Percentiles rank a stretch among this genome's conserved stretches.
These are phyloP conservation scores for Corythaixoides concolor DNA, from an alignment of 2,113 vertebrate genomes.

Conservation along the genomic window DNA sequence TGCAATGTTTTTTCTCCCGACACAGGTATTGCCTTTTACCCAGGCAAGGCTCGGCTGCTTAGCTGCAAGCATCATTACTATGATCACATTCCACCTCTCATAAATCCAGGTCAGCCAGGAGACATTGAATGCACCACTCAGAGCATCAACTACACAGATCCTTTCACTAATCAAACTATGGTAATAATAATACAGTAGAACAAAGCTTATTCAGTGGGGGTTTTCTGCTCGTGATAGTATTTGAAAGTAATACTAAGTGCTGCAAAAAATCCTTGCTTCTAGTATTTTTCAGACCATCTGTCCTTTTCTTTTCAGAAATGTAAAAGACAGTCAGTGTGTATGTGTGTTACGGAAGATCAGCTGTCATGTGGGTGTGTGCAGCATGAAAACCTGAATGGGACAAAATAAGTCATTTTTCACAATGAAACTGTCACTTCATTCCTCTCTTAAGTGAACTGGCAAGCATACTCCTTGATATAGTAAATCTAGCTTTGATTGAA, in stretches of 20 bases:
- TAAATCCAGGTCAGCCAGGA: slow-evolving; percentile 79
- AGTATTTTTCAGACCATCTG: neutral
- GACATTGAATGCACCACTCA: slow-evolving; percentile 78
- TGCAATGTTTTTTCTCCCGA: neutral
- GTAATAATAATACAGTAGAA: slow-evolving; percentile 64
- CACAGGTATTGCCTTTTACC: slow-evolving; percentile 92
- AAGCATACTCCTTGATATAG: neutral
- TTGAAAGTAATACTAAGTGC: neutral
- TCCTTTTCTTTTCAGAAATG: neutral
- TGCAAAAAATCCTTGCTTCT: neutral
- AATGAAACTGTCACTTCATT: neutral
- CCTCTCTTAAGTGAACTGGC: neutral
- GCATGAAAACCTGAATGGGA: neutral
- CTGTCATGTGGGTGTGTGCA: neutral
- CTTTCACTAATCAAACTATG: slow-evolving; percentile 85
- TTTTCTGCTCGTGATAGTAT: neutral
- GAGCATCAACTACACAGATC: slow-evolving; percentile 85
- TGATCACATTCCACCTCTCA: slow-evolving; percentile 84
- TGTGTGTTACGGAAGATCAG: neutral
- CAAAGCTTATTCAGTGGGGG: neutral
- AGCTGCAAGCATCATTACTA: slow-evolving; percentile 91
- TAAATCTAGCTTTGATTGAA: neutral
- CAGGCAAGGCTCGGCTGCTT: slow-evolving; percentile 84
- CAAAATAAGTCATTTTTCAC: neutral
- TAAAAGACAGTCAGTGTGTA: neutral